phyloP scores from a whole-genome alignment of 2,888 invertebrate genomes.

The Hemicrepidius hirtus region DNA sequence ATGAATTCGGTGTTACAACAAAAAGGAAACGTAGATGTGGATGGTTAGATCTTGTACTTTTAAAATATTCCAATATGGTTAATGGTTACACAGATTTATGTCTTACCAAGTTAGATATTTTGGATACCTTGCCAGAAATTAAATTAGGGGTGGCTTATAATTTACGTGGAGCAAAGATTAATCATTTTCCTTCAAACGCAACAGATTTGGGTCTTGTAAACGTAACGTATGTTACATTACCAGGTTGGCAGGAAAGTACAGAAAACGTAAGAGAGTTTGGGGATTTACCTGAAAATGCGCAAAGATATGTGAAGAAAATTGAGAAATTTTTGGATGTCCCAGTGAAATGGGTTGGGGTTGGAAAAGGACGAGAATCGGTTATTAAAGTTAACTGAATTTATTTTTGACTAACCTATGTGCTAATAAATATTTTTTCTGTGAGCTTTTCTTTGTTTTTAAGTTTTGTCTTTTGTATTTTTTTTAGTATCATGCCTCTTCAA shows the following conservation, averaged over 20 bases:
- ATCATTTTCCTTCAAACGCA: constrained; percentile 89
- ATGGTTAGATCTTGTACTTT: constrained; percentile 95
- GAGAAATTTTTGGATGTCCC: constrained; percentile 89
- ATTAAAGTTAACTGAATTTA: constrained; percentile 74
- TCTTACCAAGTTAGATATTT: constrained; percentile 96
- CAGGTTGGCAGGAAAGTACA: constrained; percentile 92
- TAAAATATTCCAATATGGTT: constrained; percentile 93
- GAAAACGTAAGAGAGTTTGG: constrained; percentile 84
- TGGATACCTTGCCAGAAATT: constrained; percentile 85
- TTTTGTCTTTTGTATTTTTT: too few species aligned
- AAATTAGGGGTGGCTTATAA: constrained; percentile 83
- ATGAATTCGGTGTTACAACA: constrained; percentile 95
- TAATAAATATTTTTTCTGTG: too few species aligned
- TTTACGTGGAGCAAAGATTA: constrained; percentile 84
- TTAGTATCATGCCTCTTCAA: too few species aligned
- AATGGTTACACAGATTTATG: constrained; percentile 97
- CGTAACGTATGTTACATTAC: constrained; percentile 90
- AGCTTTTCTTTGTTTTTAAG: too few species aligned
- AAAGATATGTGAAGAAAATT: constrained; percentile 87
- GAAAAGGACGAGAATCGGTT: constrained; percentile 94
- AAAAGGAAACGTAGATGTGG: constrained; percentile 96
- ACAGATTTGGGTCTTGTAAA: constrained; percentile 71
- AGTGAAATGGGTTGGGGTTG: constrained; percentile 98
- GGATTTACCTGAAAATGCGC: constrained; percentile 89
- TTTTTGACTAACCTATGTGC: too few species aligned